Percentiles rank a stretch among this genome's conserved stretches.
phyloP scores from a whole-genome alignment of 2,113 vertebrate species.

The Chrysochloris asiatica region DNA sequence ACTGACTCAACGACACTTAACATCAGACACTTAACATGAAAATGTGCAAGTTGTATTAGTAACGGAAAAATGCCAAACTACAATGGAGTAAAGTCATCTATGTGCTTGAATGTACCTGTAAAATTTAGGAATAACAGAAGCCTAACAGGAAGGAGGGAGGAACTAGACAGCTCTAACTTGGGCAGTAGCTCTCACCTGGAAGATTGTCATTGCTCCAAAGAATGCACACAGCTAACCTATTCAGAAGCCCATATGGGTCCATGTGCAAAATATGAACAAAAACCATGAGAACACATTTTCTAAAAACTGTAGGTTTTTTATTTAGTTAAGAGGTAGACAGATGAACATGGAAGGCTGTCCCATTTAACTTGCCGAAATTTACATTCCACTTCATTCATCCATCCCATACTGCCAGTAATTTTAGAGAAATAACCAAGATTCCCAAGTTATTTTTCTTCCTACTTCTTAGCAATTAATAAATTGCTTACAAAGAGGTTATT shows the following conservation, averaged over 20 bases:
- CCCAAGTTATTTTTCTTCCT: slow-evolving; percentile 44
- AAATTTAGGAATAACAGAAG: background rate
- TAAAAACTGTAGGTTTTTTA: slow-evolving; percentile 79
- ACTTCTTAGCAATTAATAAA: slow-evolving; percentile 57
- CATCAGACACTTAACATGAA: background rate
- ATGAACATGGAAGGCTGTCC: slow-evolving; percentile 79
- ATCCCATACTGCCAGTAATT: slow-evolving; percentile 63
- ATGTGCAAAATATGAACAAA: slow-evolving; percentile 36
- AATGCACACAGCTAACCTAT: background rate
- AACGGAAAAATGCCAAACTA: background rate
- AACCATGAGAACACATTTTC: slow-evolving; percentile 46
- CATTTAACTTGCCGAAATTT: slow-evolving; percentile 59
- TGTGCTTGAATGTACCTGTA: background rate
- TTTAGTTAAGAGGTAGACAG: slow-evolving; percentile 81
- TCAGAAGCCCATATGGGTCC: background rate
- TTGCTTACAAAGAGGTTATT: slow-evolving; percentile 74
- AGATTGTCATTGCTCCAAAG: background rate
- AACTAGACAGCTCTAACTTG: background rate
- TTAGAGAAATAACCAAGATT: slow-evolving; percentile 44
- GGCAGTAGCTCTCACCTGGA: background rate
- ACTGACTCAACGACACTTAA: too few relatives aligned
- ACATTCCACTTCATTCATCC: slow-evolving; percentile 73
- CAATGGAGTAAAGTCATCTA: background rate
- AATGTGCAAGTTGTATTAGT: background rate
- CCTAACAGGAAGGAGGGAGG: background rate